A percentile compares a stretch with the other conserved stretches of the same genome.
phyloP scores from a whole-genome alignment of 2,113 vertebrate genomes.

The Elgaria multicarinata region DNA sequence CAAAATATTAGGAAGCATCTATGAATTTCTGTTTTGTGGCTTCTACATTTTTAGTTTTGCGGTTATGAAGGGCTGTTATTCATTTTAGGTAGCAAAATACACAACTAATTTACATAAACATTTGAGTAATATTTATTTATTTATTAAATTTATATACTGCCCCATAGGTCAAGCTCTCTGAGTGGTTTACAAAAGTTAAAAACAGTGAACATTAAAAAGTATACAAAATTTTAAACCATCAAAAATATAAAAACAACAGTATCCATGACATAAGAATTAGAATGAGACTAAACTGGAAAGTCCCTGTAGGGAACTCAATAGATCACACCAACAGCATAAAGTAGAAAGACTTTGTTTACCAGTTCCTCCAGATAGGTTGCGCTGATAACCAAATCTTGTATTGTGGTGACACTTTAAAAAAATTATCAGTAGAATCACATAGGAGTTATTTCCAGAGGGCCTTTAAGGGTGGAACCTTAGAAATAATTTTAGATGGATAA shows the following conservation, averaged over 20 bases:
- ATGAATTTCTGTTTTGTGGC: neutral
- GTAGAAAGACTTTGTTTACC: neutral
- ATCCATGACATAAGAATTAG: no score
- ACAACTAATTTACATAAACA: neutral
- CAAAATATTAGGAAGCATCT: neutral
- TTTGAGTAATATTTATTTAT: no score
- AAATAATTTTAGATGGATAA: neutral
- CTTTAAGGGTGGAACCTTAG: no score
- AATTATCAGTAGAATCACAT: neutral
- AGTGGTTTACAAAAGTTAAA: no score
- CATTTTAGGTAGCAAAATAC: neutral
- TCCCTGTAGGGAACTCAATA: neutral
- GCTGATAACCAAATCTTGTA: neutral
- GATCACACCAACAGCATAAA: neutral
- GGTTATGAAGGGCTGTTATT: neutral
- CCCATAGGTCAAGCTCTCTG: no score
- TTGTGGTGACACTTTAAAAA: neutral
- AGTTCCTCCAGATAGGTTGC: neutral
- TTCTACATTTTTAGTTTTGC: neutral
- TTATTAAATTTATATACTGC: no score
- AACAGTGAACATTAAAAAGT: no score
- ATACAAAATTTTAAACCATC: no score
- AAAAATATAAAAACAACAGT: no score
- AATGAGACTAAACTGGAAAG: neutral
- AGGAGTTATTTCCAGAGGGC: conserved; percentile 12